Evolutionary conservation across 2,888 invertebrate genomes (phyloP).

Genomic region (Pseudococcus longispinus): DNA sequence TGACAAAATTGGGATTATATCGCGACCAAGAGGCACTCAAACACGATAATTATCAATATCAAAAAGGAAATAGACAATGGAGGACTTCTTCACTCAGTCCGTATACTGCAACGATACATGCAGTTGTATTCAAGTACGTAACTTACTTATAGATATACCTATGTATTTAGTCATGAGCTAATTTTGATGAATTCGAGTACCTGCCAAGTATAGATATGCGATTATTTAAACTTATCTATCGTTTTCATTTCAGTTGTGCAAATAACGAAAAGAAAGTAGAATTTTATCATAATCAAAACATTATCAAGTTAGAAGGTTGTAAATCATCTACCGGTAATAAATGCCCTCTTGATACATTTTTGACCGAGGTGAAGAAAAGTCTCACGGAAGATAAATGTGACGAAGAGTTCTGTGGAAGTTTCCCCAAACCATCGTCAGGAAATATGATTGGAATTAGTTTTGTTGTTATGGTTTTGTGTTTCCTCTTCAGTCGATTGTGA

Average conservation of each 20-base stretch:
- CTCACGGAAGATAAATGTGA: not conserved
- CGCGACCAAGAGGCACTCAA: constrained; percentile 70
- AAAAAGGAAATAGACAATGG: not conserved
- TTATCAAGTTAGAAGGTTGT: not conserved
- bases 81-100: not conserved
- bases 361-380: not conserved
- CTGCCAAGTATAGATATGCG: not conserved
- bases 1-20: constrained; percentile 67
- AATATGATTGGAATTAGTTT: not conserved
- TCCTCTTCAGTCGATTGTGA: not conserved
- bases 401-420: not conserved
- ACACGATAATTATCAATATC: constrained; percentile 69
- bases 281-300: not conserved
- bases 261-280: not conserved
- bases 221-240: not conserved
- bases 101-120: not conserved
- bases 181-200: not conserved
- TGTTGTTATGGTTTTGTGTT: not conserved
- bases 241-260: not conserved
- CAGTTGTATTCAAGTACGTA: not conserved
- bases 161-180: not conserved
- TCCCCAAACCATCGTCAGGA: not conserved
- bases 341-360: not conserved
- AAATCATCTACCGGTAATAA: not conserved
- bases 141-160: not conserved